Base-by-base conservation (phyloP, 1,140 invertebrate genomes). In the Phymastichus coffea region DNA sequence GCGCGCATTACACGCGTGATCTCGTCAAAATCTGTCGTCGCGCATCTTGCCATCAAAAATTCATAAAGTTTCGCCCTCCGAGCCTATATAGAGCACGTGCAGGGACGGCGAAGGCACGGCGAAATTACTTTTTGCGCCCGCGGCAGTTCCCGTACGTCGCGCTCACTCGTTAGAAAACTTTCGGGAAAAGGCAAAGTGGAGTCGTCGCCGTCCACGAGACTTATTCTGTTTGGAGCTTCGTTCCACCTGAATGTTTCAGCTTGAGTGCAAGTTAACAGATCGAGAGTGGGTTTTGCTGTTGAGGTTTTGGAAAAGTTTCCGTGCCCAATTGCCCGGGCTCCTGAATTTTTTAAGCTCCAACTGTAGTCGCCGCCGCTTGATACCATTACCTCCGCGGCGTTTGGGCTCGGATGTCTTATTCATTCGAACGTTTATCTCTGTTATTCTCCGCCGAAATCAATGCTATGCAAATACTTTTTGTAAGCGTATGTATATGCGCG, bases 11-110 rank as follows among this genome's bases (percentile, higher is more conserved):
- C n/a, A n/a, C n/a, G n/a, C n/a, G n/a, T n/a, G n/a, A n/a, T n/a
- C n/a, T n/a, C n/a, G n/a, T n/a, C n/a, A n/a, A n/a, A n/a, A n/a
- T n/a, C n/a, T n/a, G n/a, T n/a, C n/a, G n/a, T n/a, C n/a, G n/a
- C n/a, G n/a, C n/a, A n/a, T n/a, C n/a, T n/a, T n/a, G n/a, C 4
- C 22, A 57, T 57, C 55, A 48, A 57, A 57, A 47, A 57, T 57
- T 57, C 55, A 57, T 48, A 57, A 48, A 57, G 23, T 38, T 57
- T 44, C 35, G 14, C 22, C 0, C 22, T 0, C 23, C 22, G 22
- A 8, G 15, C 17, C 38, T 19, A 3, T 15, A 41, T 20, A 41
- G 2, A 4, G 4, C 3, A 15, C 12, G 17, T 6, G 37, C 0
- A 2, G 7, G n/a, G 20, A 8, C 33, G 25, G 20, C 15, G 8